A percentile compares a stretch with the other conserved stretches of the same genome.
These are phyloP conservation scores for Amblyjoppa proteus DNA, from an alignment of 2,888 invertebrate genomes.

Conservation along the genomic window DNA sequence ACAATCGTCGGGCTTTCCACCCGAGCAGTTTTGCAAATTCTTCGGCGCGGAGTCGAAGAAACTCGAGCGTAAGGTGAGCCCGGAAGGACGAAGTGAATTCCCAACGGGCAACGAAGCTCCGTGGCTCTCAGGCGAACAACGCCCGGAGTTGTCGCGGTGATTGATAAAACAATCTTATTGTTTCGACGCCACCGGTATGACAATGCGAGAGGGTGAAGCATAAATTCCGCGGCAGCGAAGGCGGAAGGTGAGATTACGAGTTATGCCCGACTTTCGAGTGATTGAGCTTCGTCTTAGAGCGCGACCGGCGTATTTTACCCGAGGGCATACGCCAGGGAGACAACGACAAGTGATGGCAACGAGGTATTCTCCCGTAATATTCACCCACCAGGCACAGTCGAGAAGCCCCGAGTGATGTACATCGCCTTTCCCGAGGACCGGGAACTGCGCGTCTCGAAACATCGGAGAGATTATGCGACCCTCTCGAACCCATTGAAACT, in stretches of 20 bases:
- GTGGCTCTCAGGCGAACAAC: slow-evolving; percentile 21
- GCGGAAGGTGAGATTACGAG: slow-evolving; percentile 2
- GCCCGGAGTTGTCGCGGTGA: slow-evolving; percentile 4
- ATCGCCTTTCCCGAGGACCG: slow-evolving; percentile 23
- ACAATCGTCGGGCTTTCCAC: neutral
- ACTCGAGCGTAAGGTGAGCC: neutral
- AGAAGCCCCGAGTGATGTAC: slow-evolving; percentile 22
- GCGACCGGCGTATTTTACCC: slow-evolving; percentile 26
- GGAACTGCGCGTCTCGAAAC: slow-evolving; percentile 20
- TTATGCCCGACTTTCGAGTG: slow-evolving; percentile 48
- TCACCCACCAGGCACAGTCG: slow-evolving; percentile 26
- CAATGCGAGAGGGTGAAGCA: neutral
- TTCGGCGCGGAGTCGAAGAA: neutral
- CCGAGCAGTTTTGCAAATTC: neutral
- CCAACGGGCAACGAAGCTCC: neutral
- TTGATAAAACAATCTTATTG: slow-evolving; percentile 47
- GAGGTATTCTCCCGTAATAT: slow-evolving; percentile 51
- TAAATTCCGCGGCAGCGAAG: slow-evolving; percentile 22
- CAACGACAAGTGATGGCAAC: slow-evolving; percentile 45
- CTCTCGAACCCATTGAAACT: slow-evolving; percentile 43
- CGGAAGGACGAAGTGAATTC: neutral
- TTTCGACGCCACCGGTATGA: slow-evolving; percentile 15
- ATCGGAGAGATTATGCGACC: slow-evolving; percentile 52
- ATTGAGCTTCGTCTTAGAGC: slow-evolving; percentile 42
- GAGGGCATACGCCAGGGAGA: slow-evolving; percentile 11